Evolutionary conservation across 2,113 vertebrate species (phyloP).

Genomic region (Chlorocebus sabaeus): DNA sequence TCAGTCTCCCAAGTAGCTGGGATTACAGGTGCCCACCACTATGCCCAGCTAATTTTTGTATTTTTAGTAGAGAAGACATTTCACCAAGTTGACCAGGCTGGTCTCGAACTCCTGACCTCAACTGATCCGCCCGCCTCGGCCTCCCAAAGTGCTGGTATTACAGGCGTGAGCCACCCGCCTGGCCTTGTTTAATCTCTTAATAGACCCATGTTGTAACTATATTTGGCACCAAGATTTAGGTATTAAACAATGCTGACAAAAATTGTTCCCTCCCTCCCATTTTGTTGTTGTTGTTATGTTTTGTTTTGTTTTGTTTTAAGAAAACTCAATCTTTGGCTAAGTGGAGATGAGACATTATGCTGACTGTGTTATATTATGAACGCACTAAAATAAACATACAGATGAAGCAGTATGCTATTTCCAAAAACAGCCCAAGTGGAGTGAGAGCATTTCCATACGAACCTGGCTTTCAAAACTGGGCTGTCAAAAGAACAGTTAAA

Average conservation of each 20-base stretch:
- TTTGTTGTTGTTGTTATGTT: background rate
- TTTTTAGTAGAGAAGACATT: too few species aligned
- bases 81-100: too few species aligned
- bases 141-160: too few species aligned
- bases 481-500: constrained; percentile 99
- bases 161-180: too few species aligned
- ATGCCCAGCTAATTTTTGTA: too few species aligned
- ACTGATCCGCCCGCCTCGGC: background rate
- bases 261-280: constrained; percentile 69
- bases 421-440: constrained; percentile 99
- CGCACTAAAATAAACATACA: constrained; percentile 95
- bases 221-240: background rate
- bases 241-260: constrained; percentile 77
- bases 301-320: background rate
- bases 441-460: constrained; percentile 99
- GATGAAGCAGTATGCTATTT: constrained; percentile 98
- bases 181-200: constrained; percentile 1
- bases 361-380: constrained; percentile 92
- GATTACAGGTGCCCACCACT: too few species aligned
- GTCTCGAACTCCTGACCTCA: too few species aligned
- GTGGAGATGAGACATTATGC: constrained; percentile 92
- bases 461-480: constrained; percentile 99
- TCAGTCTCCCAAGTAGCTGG: too few species aligned
- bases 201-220: background rate
- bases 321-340: constrained; percentile 71